Evolutionary conservation across 2,797 vertebrate genomes (phyloP).

Genomic region (Sarcophilus harrisii): DNA sequence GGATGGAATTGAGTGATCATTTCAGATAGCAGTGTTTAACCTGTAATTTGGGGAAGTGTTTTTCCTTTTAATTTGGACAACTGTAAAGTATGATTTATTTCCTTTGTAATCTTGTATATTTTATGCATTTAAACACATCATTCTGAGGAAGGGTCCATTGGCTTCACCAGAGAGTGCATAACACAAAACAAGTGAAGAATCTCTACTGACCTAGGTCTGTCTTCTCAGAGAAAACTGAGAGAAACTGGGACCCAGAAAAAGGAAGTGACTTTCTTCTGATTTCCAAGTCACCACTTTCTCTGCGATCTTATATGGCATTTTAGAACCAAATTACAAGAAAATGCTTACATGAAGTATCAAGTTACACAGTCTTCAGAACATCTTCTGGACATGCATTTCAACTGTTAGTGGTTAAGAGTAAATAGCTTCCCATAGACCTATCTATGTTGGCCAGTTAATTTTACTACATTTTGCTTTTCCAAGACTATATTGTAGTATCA

Average conservation of each 20-base stretch:
- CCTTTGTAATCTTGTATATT: neutral
- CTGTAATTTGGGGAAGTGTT: neutral
- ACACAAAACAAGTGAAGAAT: neutral
- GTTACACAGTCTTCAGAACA: conserved; percentile 27
- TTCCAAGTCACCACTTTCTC: conserved; percentile 11
- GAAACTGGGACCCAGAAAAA: conserved; percentile 36
- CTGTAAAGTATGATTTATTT: neutral
- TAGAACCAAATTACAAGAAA: neutral
- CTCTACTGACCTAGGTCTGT: neutral
- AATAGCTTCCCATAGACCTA: conserved; percentile 23
- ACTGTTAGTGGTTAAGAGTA: conserved; percentile 43
- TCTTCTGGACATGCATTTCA: conserved; percentile 17
- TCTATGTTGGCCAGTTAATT: conserved; percentile 16
- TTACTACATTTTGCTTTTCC: neutral
- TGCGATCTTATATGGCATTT: neutral
- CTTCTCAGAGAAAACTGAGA: neutral
- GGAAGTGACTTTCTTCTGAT: conserved; percentile 4
- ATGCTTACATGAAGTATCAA: neutral
- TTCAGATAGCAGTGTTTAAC: neutral
- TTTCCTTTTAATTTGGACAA: neutral
- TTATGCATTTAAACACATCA: neutral
- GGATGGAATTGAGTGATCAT: conserved; percentile 16
- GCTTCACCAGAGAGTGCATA: neutral
- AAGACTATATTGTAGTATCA: neutral
- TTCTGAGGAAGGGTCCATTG: neutral